Percentiles rank a stretch among this genome's conserved stretches.
phyloP scores from a whole-genome alignment of 2,797 vertebrate genomes.

The Propithecus deckenii region DNA sequence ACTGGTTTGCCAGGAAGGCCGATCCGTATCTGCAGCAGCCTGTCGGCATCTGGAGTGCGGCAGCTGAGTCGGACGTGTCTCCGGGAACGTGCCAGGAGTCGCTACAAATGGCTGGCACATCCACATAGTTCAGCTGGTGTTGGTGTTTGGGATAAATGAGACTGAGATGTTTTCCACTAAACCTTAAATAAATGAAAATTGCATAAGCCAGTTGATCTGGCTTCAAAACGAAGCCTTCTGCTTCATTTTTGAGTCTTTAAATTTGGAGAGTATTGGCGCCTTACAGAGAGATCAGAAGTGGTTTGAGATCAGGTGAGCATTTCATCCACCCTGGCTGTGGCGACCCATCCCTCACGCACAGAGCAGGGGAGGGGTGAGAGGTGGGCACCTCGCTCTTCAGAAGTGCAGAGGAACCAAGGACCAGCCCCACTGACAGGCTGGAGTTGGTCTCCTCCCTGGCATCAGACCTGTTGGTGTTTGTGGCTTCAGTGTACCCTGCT shows the following conservation, averaged over 20 bases:
- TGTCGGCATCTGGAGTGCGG: accelerated
- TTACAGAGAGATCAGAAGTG: not conserved
- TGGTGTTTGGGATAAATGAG: not conserved
- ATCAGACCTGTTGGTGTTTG: not conserved
- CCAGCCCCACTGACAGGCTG: too few species aligned
- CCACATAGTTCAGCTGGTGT: not conserved
- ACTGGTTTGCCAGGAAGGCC: not conserved
- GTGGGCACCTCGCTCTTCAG: not conserved
- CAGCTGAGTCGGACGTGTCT: not conserved
- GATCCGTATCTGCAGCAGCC: accelerated
- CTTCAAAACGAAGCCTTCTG: not conserved
- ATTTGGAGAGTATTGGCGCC: not conserved
- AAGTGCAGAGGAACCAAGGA: not conserved
- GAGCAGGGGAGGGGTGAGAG: not conserved
- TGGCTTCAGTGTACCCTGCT: not conserved
- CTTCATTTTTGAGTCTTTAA: not conserved
- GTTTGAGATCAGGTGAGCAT: not conserved
- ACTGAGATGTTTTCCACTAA: not conserved
- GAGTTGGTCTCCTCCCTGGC: not conserved
- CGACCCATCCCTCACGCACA: not conserved
- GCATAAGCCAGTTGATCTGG: not conserved
- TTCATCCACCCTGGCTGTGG: not conserved
- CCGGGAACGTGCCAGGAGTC: not conserved
- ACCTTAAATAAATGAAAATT: not conserved
- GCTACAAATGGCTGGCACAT: not conserved